Evolutionary conservation across 2,888 invertebrate genomes (phyloP), one percentile per base, ranked within the genome.

Genomic region (Taphrorychus bicolor): DNA sequence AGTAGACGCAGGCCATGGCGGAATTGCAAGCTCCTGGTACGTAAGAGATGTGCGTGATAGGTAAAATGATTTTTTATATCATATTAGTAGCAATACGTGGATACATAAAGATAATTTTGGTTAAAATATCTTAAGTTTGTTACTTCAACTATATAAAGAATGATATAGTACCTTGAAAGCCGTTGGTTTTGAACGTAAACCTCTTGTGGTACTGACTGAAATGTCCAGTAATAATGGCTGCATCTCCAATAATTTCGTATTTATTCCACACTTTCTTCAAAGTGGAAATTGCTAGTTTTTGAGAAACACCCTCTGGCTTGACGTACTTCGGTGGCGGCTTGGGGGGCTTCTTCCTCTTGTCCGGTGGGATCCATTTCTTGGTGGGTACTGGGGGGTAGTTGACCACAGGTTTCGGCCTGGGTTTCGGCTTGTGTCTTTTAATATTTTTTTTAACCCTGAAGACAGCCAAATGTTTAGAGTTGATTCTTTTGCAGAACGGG

Each of bases 1-100:
- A 84, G 70, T 86, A 81, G 32, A 85, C 84, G 70, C 86, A 85
- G 0, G 87, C 85, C 80, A 87, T 84, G 1, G 86, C 84, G 66
- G 85, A 86, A 82, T 86, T 86, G 1, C 85, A 83, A 19, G 86
- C 76, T 11, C 85, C 87, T 79, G 49, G n/a, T n/a, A n/a, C n/a
- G n/a, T n/a, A n/a, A n/a, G n/a, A n/a, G n/a, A n/a, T n/a, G n/a
- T n/a, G n/a, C n/a, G n/a, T n/a, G n/a, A n/a, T n/a, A n/a, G n/a
- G n/a, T n/a, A n/a, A n/a, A n/a, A n/a, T n/a, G n/a, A n/a, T n/a
- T n/a, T n/a, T n/a, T n/a, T n/a, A n/a, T n/a, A n/a, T n/a, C n/a
- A n/a, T n/a, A n/a, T n/a, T n/a, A n/a, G n/a, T n/a, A n/a, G n/a
- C n/a, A n/a, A n/a, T n/a, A n/a, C n/a, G n/a, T n/a, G n/a, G n/a